These are phyloP conservation scores for Drosophila sordidapex DNA, from an alignment of 2,888 invertebrate genomes.

Conservation along the genomic window DNA sequence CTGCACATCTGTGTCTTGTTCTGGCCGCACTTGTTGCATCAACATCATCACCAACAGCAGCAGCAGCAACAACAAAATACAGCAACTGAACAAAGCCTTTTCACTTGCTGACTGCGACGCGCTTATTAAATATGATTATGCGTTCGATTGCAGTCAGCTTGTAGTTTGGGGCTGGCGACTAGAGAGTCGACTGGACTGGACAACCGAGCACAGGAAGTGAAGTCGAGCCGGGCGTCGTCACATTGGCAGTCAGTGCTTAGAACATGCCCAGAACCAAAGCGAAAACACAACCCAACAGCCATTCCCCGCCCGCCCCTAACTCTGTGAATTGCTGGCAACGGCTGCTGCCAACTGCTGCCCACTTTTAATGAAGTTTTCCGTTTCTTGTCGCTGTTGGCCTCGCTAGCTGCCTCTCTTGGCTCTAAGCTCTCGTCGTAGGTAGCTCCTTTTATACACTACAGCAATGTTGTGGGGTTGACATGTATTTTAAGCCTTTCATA, in stretches of 20 bases:
- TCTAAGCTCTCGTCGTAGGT: constrained; percentile 11
- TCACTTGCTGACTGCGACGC: constrained; percentile 60
- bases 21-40: constrained; percentile 79
- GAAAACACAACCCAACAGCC: constrained; percentile 13
- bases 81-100: constrained; percentile 40
- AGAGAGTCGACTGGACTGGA: constrained; percentile 5
- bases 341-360: constrained; percentile 69
- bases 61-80: constrained; percentile 30
- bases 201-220: constrained; percentile 71
- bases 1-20: constrained; percentile 78
- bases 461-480: constrained; percentile 4
- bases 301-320: background rate
- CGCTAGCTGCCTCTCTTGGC: constrained; percentile 19
- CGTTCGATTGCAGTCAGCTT: constrained; percentile 68
- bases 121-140: constrained; percentile 80
- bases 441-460: constrained; percentile 38
- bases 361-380: constrained; percentile 78
- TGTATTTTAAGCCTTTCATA: background rate
- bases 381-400: constrained; percentile 63
- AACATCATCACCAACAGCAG: constrained; percentile 44
- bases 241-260: constrained; percentile 63
- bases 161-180: constrained; percentile 33
- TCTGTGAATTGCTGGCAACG: constrained; percentile 33
- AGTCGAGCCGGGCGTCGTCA: constrained; percentile 74
- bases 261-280: constrained; percentile 36